phyloP scores from a whole-genome alignment of 2,888 invertebrate species.

The Hylaea fasciaria region DNA sequence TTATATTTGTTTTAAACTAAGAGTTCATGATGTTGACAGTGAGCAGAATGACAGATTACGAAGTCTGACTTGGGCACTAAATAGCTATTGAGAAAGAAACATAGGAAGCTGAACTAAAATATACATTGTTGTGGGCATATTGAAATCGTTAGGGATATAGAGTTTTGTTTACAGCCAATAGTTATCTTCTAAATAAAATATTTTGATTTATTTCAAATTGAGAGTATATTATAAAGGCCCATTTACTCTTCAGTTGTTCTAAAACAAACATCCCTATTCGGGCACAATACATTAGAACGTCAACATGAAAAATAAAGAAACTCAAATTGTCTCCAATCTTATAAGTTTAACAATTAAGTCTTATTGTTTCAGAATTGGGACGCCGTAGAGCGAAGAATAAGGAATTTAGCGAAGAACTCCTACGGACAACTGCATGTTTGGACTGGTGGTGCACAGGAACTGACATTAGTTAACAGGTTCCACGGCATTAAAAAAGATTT shows the following conservation, averaged over 20 bases:
- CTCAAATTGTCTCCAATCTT: not conserved
- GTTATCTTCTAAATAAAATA: too few species aligned
- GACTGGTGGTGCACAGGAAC: constrained; percentile 53
- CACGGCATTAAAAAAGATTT: not conserved
- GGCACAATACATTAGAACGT: too few species aligned
- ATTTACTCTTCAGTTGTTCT: not conserved
- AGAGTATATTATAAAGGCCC: not conserved
- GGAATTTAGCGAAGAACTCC: constrained; percentile 44
- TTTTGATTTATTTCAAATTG: too few species aligned
- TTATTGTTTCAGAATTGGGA: constrained; percentile 61
- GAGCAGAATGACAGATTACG: not conserved
- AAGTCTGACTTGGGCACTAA: too few species aligned
- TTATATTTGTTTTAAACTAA: not conserved
- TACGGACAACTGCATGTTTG: constrained; percentile 46
- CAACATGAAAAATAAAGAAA: not conserved
- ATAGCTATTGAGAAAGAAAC: too few species aligned
- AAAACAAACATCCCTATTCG: too few species aligned
- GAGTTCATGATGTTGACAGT: not conserved
- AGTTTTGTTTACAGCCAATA: too few species aligned
- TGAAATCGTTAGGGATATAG: too few species aligned
- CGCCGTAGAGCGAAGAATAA: constrained; percentile 54
- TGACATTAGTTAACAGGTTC: constrained; percentile 18
- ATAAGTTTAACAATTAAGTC: not conserved
- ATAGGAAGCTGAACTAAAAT: too few species aligned
- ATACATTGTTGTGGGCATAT: too few species aligned